phyloP scores from a whole-genome alignment of 1,140 invertebrate genomes.

The Bilobella aurantiaca region DNA sequence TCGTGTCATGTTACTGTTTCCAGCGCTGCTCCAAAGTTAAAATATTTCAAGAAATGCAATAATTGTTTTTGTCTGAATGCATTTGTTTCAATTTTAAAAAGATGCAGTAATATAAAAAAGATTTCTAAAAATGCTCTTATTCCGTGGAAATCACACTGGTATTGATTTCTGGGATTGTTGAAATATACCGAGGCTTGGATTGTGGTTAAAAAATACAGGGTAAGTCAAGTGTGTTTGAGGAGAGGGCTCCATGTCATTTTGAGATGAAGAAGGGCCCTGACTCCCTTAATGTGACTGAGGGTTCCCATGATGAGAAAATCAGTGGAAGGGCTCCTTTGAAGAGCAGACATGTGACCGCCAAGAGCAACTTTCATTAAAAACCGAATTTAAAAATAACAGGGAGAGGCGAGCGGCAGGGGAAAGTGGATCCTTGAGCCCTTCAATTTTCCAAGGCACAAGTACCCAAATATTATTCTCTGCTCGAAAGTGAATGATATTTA shows the following conservation, averaged over 20 bases:
- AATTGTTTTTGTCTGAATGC: no score
- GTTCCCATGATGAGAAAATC: constrained; percentile 8
- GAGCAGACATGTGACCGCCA: constrained; percentile 29
- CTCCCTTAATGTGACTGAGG: constrained; percentile 1
- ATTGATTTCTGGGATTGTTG: no score
- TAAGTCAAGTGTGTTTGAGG: constrained; percentile 25
- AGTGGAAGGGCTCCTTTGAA: constrained; percentile 10
- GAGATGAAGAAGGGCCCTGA: background rate
- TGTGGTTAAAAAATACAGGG: constrained; percentile 25
- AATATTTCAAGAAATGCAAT: no score
- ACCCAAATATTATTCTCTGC: background rate
- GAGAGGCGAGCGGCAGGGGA: constrained; percentile 1
- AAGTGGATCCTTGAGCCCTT: background rate
- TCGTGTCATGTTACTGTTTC: no score
- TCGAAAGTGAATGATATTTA: background rate
- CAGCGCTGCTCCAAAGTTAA: no score
- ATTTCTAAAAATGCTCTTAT: no score
- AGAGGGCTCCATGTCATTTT: background rate
- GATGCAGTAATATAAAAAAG: no score
- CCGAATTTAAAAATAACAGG: constrained; percentile 34
- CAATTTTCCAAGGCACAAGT: background rate
- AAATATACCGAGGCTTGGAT: background rate
- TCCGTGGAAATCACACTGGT: no score
- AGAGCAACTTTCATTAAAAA: constrained; percentile 32
- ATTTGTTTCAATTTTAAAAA: no score